Evolutionary conservation across 2,797 vertebrate genomes (phyloP).

Genomic region (Eremophila alpestris): DNA sequence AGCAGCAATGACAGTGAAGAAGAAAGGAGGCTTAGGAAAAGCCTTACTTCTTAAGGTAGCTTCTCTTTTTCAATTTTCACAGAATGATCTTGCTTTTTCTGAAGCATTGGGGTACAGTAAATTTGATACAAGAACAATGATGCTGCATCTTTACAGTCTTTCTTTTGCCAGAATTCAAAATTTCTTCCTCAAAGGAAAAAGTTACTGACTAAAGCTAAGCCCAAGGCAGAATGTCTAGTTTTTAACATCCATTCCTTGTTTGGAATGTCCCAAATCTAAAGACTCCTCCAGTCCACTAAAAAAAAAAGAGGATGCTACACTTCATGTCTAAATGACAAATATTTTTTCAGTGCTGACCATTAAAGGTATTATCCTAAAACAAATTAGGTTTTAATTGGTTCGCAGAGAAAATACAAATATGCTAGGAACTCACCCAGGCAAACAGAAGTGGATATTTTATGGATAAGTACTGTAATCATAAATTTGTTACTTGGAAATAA

Average conservation of each 20-base stretch:
- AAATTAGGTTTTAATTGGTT: neutral
- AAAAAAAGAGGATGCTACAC: neutral
- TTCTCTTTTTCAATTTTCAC: neutral
- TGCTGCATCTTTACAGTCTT: neutral
- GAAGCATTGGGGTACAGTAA: neutral
- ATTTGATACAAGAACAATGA: neutral
- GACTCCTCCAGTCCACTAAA: neutral
- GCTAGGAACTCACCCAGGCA: neutral
- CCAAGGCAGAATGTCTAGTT: neutral
- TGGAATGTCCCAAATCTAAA: neutral
- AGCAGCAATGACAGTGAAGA: neutral
- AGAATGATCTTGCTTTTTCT: neutral
- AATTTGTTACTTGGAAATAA: conserved; percentile 18
- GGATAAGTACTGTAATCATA: neutral
- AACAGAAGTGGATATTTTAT: neutral
- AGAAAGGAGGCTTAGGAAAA: neutral
- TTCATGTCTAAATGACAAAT: neutral
- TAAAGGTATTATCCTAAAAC: neutral
- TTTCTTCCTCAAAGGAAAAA: neutral
- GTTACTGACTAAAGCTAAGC: neutral
- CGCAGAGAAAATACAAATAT: neutral
- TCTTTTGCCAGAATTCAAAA: neutral
- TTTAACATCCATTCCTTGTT: neutral
- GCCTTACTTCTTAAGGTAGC: neutral
- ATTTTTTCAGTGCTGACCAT: neutral